Conservation (phyloP, 2,113 vertebrate species). For the Tauraco erythrolophus region DNA sequence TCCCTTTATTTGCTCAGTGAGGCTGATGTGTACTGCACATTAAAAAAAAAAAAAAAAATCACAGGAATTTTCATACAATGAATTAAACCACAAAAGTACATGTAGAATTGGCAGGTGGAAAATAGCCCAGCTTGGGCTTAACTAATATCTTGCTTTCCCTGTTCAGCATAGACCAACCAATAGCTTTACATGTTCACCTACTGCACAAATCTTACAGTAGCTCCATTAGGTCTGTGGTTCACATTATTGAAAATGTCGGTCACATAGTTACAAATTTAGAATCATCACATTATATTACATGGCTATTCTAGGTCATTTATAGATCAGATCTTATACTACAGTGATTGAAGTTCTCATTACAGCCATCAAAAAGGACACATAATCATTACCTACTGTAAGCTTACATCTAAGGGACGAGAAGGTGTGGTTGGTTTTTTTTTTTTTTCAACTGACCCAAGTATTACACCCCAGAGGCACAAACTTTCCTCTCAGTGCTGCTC, state of each 20-base stretch:
- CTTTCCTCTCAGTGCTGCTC: slow-evolving; percentile 51
- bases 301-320: slow-evolving; percentile 98
- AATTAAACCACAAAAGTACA: slow-evolving; percentile 97
- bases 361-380: slow-evolving; percentile 92
- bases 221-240: slow-evolving; percentile 88
- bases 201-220: slow-evolving; percentile 85
- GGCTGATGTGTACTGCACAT: slow-evolving; percentile 98
- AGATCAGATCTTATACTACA: slow-evolving; percentile 91
- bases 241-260: slow-evolving; percentile 90
- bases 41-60: slow-evolving; percentile 85
- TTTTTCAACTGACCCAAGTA: slow-evolving; percentile 73
- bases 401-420: slow-evolving; percentile 83
- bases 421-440: slow-evolving; percentile 6
- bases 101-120: slow-evolving; percentile 91
- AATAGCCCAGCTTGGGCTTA: slow-evolving; percentile 87
- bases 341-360: slow-evolving; percentile 93
- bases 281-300: slow-evolving; percentile 93
- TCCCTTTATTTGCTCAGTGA: slow-evolving; percentile 99
- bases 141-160: slow-evolving; percentile 80
- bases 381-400: slow-evolving; percentile 89
- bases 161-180: slow-evolving; percentile 88
- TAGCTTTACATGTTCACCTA: slow-evolving; percentile 85
- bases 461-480: slow-evolving; percentile 65
- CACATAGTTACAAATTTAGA: slow-evolving; percentile 92
- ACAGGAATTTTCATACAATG: slow-evolving; percentile 95